Conservation (phyloP, 2,888 invertebrate species). For the Idaea dimidiata region DNA sequence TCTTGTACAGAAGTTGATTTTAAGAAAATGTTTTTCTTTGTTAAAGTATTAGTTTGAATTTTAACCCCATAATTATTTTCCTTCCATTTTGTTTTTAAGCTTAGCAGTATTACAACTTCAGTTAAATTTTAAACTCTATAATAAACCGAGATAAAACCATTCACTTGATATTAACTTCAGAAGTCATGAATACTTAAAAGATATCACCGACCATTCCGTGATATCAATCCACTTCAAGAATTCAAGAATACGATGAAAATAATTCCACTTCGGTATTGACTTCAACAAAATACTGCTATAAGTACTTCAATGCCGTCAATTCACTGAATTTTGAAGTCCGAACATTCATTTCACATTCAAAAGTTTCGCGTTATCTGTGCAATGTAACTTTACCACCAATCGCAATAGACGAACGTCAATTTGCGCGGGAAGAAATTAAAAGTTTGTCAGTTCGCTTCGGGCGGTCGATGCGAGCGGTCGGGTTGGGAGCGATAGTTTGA, state of each 20-base stretch:
- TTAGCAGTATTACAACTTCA: not conserved
- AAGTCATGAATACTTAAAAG: not conserved
- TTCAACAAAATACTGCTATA: not conserved
- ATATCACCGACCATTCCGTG: not conserved
- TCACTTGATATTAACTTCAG: not conserved
- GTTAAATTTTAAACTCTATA: not conserved
- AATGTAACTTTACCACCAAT: slow-evolving; percentile 75
- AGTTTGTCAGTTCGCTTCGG: slow-evolving; percentile 70
- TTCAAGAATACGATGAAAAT: too few relatives aligned
- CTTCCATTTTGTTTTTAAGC: too few relatives aligned
- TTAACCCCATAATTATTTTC: too few relatives aligned
- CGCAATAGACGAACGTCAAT: slow-evolving; percentile 69
- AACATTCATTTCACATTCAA: slow-evolving; percentile 52
- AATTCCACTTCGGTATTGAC: not conserved
- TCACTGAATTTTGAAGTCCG: slow-evolving; percentile 52
- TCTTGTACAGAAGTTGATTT: too few relatives aligned
- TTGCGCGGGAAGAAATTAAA: slow-evolving; percentile 75
- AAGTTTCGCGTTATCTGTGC: slow-evolving; percentile 65
- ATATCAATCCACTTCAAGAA: not conserved
- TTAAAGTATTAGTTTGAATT: too few relatives aligned
- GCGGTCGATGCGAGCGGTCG: slow-evolving; percentile 64
- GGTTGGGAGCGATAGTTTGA: slow-evolving; percentile 42
- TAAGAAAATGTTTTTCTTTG: too few relatives aligned
- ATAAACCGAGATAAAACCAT: not conserved
- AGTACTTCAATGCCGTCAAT: slow-evolving; percentile 21